Evolutionary conservation across 2,888 invertebrate genomes (phyloP), one percentile per base, ranked within the genome.

Genomic region (Dioctria rufipes): DNA sequence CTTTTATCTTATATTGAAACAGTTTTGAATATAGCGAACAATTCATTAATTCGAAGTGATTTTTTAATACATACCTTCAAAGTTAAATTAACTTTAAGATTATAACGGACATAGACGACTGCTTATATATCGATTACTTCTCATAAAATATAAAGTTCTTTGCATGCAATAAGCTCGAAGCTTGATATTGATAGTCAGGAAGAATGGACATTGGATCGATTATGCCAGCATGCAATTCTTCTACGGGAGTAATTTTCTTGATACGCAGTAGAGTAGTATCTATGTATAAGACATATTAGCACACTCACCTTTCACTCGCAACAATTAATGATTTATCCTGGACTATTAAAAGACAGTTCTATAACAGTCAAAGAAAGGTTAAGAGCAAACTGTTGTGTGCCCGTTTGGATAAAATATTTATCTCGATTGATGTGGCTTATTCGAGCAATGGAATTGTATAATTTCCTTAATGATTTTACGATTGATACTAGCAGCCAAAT

Each of bases 91-190:
- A 25, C 25, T 25, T 25, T 25, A 25, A 25, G 25, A 25, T 25
- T 25, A 25, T 25, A 25, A 25, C 25, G 25, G 25, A 25, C 25
- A 25, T 25, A 25, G 25, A 25, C 25, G 25, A 25, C 25, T 25
- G 2, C 2, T 25, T 1, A 25, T 2, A 4, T 69, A 69, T 69
- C 51, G 69, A 69, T 51, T 51, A 51, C 8, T 69, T 51, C 5
- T 39, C 25, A 39, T 39, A 4, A 54, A 49, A n/a, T 9, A 51
- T 69, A 25, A 69, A 69, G 37, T 11, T 54, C 4, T 69, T 69
- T 69, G n/a, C 51, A 51, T 69, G 69, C 69, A 69, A 69, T 51
- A 51, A 51, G 69, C 51, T 37, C 54, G 54, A 54, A 54, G 6
- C 54, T 11, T 54, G 4, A 8, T 11, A 11, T 8, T 54, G 11